Evolutionary conservation across 37 sponge, comb jelly and placozoan species (phyloP), one percentile per base, ranked within the genome.

Genomic region (Haliclona indistincta): DNA sequence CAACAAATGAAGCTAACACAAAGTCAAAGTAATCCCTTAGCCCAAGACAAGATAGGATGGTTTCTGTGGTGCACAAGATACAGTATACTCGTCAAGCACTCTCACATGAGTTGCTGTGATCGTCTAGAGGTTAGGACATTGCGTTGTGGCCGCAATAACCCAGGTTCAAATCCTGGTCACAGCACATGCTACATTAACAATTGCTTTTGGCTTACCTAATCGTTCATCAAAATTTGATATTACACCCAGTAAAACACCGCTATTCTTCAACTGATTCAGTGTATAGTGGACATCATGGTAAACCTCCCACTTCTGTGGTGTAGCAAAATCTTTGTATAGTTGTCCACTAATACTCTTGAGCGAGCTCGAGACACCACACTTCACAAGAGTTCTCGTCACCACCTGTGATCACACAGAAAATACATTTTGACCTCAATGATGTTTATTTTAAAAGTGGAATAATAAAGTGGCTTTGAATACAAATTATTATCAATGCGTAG

Each of bases 211-310:
- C 76, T 25, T 28, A 79, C 74, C 56, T 64, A 81, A 52, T 64
- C 82, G 43, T 2, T 81, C 82, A 65, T 81, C 82, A 81, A 81
- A 81, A 44, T 81, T 81, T 54, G 82, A 81, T 54, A 81, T 63
- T 7, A 35, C 82, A 5, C 82, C 82, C 3, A 80, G 33, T n/a
- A 22, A 19, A 0, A 81, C 32, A 35, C 67, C 66, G 11, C 54
- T 40, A 22, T 38, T 25, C 52, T 64, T 72, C 0, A 81, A 28
- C 19, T 36, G 3, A 17, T 81, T 39, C 43, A 81, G 54, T 11
- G 49, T 23, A 51, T 54, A 55, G 7, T 11, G 13, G 34, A 73
- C 67, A 73, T 81, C 82, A 64, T 73, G 64, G 51, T 56, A 81
- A 6, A 73, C 63, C 8, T 64, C 43, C 82, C 82, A 81, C 55